Conservation (phyloP, 2,888 invertebrate species). For the Antheraea assamensis region DNA sequence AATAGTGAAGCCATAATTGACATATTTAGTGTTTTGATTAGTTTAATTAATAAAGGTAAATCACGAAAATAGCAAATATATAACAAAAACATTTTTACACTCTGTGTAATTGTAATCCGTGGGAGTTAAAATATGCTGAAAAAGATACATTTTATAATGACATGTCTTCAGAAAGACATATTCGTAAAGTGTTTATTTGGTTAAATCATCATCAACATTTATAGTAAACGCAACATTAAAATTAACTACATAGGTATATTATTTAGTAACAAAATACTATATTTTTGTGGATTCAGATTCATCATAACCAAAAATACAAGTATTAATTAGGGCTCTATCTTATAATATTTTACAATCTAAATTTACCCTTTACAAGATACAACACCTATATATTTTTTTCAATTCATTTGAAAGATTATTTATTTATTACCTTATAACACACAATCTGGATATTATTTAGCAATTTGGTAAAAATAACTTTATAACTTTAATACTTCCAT, state of each 20-base stretch:
- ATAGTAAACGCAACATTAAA: too few relatives aligned
- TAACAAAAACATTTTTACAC: background rate
- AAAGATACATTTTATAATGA: too few relatives aligned
- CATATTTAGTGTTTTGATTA: constrained; percentile 13
- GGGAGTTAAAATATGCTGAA: background rate
- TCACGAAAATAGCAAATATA: background rate
- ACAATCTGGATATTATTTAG: background rate
- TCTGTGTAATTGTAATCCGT: background rate
- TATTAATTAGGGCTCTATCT: background rate
- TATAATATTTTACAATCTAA: background rate
- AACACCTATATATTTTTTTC: background rate
- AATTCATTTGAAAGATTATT: background rate
- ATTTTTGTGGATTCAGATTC: background rate
- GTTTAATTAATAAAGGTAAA: background rate
- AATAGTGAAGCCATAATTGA: constrained; percentile 13
- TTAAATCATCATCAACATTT: too few relatives aligned
- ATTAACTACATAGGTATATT: too few relatives aligned
- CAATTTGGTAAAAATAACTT: background rate
- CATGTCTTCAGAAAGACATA: too few relatives aligned
- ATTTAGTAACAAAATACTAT: background rate
- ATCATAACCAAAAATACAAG: background rate
- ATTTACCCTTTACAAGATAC: background rate
- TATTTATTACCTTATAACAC: background rate
- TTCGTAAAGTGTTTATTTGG: too few relatives aligned
- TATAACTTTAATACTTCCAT: background rate